phyloP scores from a whole-genome alignment of 2,797 vertebrate genomes.

The Pyrocephalus nanus region DNA sequence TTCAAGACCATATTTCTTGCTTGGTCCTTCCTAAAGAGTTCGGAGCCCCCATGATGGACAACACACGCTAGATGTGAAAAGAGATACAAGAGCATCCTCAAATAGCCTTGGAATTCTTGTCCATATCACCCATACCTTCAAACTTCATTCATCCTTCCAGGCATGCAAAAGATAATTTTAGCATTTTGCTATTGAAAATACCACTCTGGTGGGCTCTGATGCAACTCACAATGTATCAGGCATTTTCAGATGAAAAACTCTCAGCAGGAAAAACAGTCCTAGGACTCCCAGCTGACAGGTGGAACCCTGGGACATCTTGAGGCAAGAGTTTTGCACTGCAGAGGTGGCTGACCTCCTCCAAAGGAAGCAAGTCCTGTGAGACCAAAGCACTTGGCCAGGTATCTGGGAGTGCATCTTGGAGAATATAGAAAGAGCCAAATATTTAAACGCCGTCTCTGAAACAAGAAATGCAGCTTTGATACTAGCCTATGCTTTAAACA shows the following conservation, averaged over 20 bases:
- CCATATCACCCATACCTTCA: neutral
- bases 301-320: neutral
- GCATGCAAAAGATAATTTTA: neutral
- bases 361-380: neutral
- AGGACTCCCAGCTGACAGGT: neutral
- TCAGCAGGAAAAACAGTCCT: neutral
- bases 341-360: neutral
- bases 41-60: neutral
- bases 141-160: neutral
- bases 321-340: rapidly evolving
- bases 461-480: neutral
- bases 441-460: neutral
- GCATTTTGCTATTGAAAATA: neutral
- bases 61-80: neutral
- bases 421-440: neutral
- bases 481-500: neutral
- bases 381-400: neutral
- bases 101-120: neutral
- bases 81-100: neutral
- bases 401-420: no score
- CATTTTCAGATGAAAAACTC: neutral
- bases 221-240: neutral
- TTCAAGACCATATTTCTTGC: neutral
- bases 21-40: neutral
- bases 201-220: neutral